These are phyloP conservation scores for Andrena chrysosceles DNA, from an alignment of 2,888 invertebrate genomes.

Conservation along the genomic window DNA sequence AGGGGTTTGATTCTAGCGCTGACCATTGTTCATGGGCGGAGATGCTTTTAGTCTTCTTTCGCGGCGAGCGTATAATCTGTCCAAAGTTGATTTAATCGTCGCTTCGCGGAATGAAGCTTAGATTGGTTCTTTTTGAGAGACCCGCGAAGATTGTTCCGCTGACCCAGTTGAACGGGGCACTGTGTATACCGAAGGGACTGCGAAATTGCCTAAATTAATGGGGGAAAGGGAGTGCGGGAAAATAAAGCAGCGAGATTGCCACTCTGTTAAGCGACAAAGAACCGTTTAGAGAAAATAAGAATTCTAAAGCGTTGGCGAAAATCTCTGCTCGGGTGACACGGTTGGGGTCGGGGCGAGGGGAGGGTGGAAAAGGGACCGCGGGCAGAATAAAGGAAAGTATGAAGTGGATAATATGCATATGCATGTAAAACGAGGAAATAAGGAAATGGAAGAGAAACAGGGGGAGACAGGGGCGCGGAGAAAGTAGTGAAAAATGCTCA, in stretches of 20 bases:
- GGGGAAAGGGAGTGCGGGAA: neutral
- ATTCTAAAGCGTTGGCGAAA: conserved; percentile 14
- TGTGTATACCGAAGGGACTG: neutral
- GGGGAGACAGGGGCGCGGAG: conserved; percentile 21
- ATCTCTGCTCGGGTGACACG: conserved; percentile 1
- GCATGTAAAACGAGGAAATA: conserved; percentile 35
- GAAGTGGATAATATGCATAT: conserved; percentile 51
- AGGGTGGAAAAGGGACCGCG: neutral
- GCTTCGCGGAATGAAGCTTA: too few relatives aligned
- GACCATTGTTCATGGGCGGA: too few relatives aligned
- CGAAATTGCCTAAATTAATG: neutral
- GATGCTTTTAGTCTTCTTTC: too few relatives aligned
- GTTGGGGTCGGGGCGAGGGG: neutral
- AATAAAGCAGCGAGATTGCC: conserved; percentile 10
- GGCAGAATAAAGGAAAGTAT: conserved; percentile 34
- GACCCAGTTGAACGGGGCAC: neutral
- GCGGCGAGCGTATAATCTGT: too few relatives aligned
- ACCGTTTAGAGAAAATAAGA: conserved; percentile 18
- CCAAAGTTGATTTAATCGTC: too few relatives aligned
- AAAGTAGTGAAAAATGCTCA: conserved; percentile 48
- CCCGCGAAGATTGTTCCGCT: neutral
- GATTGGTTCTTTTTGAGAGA: too few relatives aligned
- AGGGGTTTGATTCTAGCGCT: too few relatives aligned
- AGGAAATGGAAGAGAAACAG: conserved; percentile 50
- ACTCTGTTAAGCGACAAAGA: neutral